phyloP scores from a whole-genome alignment of 1,140 invertebrate species.

The Lutraria rhynchaena region DNA sequence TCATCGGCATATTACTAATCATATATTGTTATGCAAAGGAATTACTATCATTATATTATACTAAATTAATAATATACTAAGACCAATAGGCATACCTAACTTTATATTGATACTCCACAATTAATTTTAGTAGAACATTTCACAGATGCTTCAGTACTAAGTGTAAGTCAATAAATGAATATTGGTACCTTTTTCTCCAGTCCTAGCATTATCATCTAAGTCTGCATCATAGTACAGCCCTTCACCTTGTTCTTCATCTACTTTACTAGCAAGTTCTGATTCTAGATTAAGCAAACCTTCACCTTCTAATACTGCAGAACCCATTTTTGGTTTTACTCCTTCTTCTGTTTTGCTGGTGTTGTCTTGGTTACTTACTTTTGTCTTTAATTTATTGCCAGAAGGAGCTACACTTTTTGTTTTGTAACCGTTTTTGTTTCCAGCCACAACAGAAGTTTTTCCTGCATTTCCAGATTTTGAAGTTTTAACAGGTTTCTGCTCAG shows the following conservation, averaged over 20 bases:
- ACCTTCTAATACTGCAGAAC: slow-evolving; percentile 26
- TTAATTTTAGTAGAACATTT: too few relatives aligned
- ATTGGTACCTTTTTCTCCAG: not conserved
- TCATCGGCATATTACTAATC: too few relatives aligned
- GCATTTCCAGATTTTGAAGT: not conserved
- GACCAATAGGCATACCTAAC: too few relatives aligned
- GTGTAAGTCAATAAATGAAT: not conserved
- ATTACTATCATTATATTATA: too few relatives aligned
- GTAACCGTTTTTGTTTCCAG: too few relatives aligned
- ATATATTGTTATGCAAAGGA: too few relatives aligned
- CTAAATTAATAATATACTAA: too few relatives aligned
- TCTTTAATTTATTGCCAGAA: not conserved
- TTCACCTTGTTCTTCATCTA: slow-evolving; percentile 22
- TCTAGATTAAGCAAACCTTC: slow-evolving; percentile 16
- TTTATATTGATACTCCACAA: too few relatives aligned
- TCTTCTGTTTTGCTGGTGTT: not conserved
- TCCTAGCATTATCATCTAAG: slow-evolving; percentile 1
- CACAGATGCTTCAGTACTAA: not conserved
- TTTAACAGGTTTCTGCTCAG: slow-evolving; percentile 1
- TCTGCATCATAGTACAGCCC: not conserved
- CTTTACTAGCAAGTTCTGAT: not conserved
- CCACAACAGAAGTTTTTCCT: not conserved
- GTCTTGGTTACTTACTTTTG: not conserved
- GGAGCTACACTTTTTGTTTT: slow-evolving; percentile 6
- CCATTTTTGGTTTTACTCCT: not conserved